These are phyloP conservation scores for Pseudocheirus occidentalis DNA, from an alignment of 2,797 vertebrate genomes.

Conservation along the genomic window DNA sequence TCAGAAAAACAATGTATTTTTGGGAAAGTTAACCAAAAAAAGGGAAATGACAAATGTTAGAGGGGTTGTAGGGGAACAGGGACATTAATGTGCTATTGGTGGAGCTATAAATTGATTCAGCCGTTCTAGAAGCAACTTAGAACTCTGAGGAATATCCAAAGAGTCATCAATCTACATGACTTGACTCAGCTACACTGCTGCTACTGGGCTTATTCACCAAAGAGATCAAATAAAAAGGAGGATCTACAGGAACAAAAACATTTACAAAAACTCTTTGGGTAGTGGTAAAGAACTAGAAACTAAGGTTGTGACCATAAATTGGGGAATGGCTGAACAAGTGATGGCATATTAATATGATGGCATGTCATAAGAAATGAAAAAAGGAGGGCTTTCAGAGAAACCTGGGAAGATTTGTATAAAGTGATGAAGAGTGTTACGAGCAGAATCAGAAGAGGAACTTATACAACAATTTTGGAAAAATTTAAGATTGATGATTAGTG, in stretches of 20 bases:
- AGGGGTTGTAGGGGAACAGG: not conserved
- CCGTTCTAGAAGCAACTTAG: not conserved
- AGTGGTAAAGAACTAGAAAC: not conserved
- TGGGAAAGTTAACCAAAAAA: not conserved
- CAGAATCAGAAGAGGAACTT: not conserved
- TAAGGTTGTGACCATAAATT: not conserved
- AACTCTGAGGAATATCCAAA: not conserved
- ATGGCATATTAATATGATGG: not conserved
- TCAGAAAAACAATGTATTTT: too few species aligned
- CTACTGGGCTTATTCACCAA: not conserved
- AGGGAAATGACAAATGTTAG: not conserved
- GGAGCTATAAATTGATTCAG: not conserved
- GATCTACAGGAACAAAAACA: not conserved
- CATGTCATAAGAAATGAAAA: not conserved
- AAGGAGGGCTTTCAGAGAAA: not conserved
- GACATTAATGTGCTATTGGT: not conserved
- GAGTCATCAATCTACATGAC: not conserved
- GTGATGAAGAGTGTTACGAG: not conserved
- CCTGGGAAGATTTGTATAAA: not conserved
- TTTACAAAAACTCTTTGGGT: not conserved
- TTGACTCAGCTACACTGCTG: not conserved
- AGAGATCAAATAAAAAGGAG: not conserved
- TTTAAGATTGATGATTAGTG: too few species aligned
- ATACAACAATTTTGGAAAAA: not conserved
- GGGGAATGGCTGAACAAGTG: not conserved